A percentile compares a stretch with the other conserved stretches of the same genome.
Conservation (phyloP, 2,888 invertebrate genomes). For the Cataglyphis cursor region DNA sequence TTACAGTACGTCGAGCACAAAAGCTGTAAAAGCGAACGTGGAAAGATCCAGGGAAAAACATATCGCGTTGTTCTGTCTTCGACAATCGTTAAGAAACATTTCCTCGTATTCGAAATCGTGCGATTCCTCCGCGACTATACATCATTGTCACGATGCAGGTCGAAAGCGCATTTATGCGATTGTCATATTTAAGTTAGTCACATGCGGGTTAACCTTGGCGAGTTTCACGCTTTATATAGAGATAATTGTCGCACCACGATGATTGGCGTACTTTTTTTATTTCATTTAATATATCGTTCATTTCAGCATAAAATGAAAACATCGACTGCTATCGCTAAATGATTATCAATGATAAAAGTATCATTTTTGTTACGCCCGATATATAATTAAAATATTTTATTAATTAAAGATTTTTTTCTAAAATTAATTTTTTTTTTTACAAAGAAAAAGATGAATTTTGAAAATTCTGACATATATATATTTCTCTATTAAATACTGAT, state of each 20-base stretch:
- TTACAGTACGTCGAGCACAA: neutral
- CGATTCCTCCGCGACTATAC: conserved; percentile 2
- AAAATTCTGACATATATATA: neutral
- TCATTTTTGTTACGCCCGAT: neutral
- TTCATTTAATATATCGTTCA: neutral
- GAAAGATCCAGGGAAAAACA: neutral
- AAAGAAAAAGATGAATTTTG: neutral
- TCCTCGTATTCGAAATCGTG: conserved; percentile 43
- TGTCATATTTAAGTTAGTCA: conserved; percentile 12
- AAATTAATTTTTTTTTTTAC: no score
- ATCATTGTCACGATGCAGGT: conserved; percentile 14
- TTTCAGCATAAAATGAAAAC: neutral
- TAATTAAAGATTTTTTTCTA: no score
- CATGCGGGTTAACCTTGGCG: neutral
- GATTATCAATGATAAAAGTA: neutral
- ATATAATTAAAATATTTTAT: neutral
- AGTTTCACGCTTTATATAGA: neutral
- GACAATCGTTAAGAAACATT: conserved; percentile 25
- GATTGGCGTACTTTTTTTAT: neutral
- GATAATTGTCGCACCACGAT: neutral
- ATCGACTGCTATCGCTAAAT: neutral
- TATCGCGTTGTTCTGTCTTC: conserved; percentile 11
- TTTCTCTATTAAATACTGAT: neutral
- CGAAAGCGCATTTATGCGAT: conserved; percentile 10
- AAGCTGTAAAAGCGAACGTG: conserved; percentile 10